Conservation (phyloP, 2,888 invertebrate species). For the Tupiocoris notatus region DNA sequence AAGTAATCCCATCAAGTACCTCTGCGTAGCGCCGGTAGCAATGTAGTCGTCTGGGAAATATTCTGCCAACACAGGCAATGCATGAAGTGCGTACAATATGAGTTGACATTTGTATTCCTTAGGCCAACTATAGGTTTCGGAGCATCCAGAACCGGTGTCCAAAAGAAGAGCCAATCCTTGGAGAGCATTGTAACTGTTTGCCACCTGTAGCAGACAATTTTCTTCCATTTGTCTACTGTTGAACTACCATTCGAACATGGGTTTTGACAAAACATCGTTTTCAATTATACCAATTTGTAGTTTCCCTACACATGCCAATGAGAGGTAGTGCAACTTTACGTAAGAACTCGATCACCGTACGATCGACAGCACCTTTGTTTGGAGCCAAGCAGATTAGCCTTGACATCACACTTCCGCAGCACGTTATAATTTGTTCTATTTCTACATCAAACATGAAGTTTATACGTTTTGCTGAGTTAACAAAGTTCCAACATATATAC, state of each 20-base stretch:
- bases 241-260: too few species aligned
- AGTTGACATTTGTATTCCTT: constrained; percentile 14
- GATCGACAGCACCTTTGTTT: not conserved
- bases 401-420: too few species aligned
- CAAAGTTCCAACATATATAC: too few species aligned
- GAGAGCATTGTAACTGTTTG: constrained; percentile 17
- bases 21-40: constrained; percentile 30
- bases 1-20: constrained; percentile 5
- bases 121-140: constrained; percentile 12
- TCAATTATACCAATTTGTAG: too few species aligned
- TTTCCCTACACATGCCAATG: too few species aligned
- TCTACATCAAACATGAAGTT: too few species aligned
- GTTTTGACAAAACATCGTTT: too few species aligned
- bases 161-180: constrained; percentile 21
- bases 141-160: not conserved
- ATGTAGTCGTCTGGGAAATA: constrained; percentile 25
- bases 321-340: too few species aligned
- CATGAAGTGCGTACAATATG: constrained; percentile 21
- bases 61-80: constrained; percentile 16
- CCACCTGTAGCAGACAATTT: constrained; percentile 5
- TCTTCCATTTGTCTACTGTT: too few species aligned
- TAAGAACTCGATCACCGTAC: too few species aligned
- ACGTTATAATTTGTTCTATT: too few species aligned
- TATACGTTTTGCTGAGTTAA: too few species aligned
- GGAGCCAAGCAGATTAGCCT: not conserved